Conservation (phyloP, 92 coral and sea anemone genomes). For the Umimayanthus kanabou region DNA sequence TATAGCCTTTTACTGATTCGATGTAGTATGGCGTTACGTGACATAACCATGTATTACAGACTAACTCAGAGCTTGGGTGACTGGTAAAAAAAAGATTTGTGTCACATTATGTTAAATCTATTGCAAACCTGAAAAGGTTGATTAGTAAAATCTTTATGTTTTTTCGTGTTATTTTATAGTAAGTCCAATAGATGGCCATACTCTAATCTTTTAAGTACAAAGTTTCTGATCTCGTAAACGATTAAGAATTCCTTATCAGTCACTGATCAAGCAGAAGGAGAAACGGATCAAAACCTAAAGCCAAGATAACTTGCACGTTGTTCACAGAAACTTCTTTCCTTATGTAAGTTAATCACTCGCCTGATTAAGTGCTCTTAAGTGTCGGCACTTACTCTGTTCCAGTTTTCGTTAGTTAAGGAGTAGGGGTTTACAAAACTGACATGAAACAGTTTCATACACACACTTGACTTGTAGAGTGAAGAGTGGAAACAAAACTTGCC, state of each 20-base stretch:
- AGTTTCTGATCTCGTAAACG: background rate
- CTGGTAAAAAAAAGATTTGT: no score
- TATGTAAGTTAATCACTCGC: background rate
- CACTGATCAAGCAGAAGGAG: background rate
- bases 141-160: no score
- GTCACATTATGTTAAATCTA: no score
- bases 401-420: no score
- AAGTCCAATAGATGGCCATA: no score
- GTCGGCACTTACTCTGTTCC: background rate
- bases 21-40: no score
- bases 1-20: no score
- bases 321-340: background rate
- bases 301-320: background rate
- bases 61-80: no score
- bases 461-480: background rate
- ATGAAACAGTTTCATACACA: background rate
- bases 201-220: background rate
- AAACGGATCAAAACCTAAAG: background rate
- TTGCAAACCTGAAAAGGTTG: no score
- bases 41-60: no score
- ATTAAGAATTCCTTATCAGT: background rate
- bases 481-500: background rate
- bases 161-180: background rate
- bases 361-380: background rate
- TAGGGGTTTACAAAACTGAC: background rate